Conservation (phyloP, 1,140 invertebrate species). For the Polypedilum pembai region DNA sequence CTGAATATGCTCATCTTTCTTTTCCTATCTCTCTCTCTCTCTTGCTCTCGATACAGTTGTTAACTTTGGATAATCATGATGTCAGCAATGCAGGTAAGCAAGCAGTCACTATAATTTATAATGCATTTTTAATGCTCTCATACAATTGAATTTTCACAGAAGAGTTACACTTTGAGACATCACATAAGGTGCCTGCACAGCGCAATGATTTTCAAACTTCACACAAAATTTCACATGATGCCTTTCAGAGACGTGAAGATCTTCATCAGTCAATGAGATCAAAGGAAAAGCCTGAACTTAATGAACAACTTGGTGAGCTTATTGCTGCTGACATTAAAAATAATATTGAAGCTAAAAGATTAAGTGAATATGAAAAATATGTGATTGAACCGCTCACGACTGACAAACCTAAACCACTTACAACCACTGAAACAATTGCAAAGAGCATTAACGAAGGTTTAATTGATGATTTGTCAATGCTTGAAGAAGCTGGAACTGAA, state of each 20-base stretch:
- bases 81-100: not conserved
- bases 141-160: not conserved
- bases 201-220: conserved; percentile 39
- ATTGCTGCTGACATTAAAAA: conserved; percentile 44
- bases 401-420: conserved; percentile 30
- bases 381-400: conserved; percentile 35
- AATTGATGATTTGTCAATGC: conserved; percentile 38
- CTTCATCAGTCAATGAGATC: conserved; percentile 40
- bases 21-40: not conserved
- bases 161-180: conserved; percentile 36
- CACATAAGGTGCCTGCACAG: conserved; percentile 38
- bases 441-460: conserved; percentile 38
- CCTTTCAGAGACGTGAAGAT: conserved; percentile 28
- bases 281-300: conserved; percentile 41
- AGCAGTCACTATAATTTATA: not conserved
- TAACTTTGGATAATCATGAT: not conserved
- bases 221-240: conserved; percentile 36
- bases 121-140: conserved; percentile 11
- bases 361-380: conserved; percentile 40
- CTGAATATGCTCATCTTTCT: not conserved
- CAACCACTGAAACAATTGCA: conserved; percentile 32
- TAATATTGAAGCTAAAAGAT: conserved; percentile 42
- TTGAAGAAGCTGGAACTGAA: conserved; percentile 40
- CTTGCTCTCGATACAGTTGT: not conserved
- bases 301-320: conserved; percentile 40